phyloP scores from a whole-genome alignment of 2,797 vertebrate genomes.

The Eupleurogrammus muticus region DNA sequence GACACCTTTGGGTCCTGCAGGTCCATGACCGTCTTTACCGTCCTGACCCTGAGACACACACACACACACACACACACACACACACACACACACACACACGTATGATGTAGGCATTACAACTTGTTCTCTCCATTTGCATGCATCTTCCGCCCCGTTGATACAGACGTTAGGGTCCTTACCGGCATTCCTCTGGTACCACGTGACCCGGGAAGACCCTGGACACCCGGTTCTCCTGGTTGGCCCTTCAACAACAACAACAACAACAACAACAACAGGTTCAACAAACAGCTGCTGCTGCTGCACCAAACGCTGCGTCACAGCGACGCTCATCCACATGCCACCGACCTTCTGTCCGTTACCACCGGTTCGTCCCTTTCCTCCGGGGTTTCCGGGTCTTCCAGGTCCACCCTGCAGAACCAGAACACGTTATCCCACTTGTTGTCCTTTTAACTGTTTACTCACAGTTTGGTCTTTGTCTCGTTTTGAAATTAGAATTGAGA shows the following conservation, averaged over 20 bases:
- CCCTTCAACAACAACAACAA: slow-evolving; percentile 78
- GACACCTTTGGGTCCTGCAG: slow-evolving; percentile 80
- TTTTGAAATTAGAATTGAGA: no score
- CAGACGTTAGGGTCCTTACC: slow-evolving; percentile 69
- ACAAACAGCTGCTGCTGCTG: no score
- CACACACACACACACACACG: background rate
- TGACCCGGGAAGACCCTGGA: slow-evolving; percentile 76
- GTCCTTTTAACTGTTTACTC: no score
- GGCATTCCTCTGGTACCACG: slow-evolving; percentile 82
- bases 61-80: background rate
- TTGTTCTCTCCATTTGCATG: no score
- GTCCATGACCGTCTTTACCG: slow-evolving; percentile 84
- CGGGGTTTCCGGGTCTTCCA: slow-evolving; percentile 79
- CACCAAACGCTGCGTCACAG: no score
- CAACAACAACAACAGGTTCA: background rate
- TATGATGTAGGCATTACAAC: no score
- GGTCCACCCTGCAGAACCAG: slow-evolving; percentile 78
- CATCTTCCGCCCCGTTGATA: no score
- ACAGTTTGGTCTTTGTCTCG: no score
- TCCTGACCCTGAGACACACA: slow-evolving; percentile 83
- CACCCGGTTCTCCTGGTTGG: slow-evolving; percentile 84
- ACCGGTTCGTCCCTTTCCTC: slow-evolving; percentile 81
- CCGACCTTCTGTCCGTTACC: slow-evolving; percentile 86
- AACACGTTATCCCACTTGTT: background rate
- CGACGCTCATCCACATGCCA: background rate